Base-by-base conservation (phyloP, 1,140 invertebrate species). In the Bilobella aurantiaca region DNA sequence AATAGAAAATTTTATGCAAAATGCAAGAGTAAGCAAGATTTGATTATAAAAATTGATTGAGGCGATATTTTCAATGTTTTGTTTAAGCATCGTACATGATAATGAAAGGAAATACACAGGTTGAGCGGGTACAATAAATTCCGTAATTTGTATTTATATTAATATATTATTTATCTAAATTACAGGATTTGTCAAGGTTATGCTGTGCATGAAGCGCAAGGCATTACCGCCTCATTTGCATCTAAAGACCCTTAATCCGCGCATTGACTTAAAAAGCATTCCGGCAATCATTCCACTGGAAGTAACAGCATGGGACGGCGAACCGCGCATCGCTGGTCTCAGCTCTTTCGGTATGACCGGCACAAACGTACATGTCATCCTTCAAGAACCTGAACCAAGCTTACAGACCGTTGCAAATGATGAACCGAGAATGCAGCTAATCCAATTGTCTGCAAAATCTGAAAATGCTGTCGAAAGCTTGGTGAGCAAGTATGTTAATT, bases 321-420 rank as follows among this genome's bases (percentile, higher is more conserved):
- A 5, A 30, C 28, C 18, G 5, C 42, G 27, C 32, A 67, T 63
- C 18, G 66, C 66, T 30, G 66, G 61, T 21, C 56, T 70, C 1
- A 68, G 61, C 27, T 70, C 66, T 0, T 70, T 70, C 59, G 63
- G 69, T 63, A 65, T 70, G 42, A 60, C 28, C 3, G 69, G 69
- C 27, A 66, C 69, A 1, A 65, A 70, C 47, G 63, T 66, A 1
- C 69, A 70, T 31, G 49, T 67, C 46, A 59, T 70, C 30, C 25
- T 70, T 28, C 62, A 69, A 57, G 69, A 70, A 29, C 37, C 61
- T 12, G n/a, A n/a, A n/a, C n/a, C n/a, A n/a, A n/a, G n/a, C n/a
- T n/a, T n/a, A n/a, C n/a, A n/a, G n/a, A n/a, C n/a, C n/a, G n/a
- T n/a, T n/a, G n/a, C n/a, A n/a, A n/a, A n/a, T n/a, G n/a, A n/a